Evolutionary conservation across 2,113 vertebrate species (phyloP).

Genomic region (Galemys pyrenaicus): DNA sequence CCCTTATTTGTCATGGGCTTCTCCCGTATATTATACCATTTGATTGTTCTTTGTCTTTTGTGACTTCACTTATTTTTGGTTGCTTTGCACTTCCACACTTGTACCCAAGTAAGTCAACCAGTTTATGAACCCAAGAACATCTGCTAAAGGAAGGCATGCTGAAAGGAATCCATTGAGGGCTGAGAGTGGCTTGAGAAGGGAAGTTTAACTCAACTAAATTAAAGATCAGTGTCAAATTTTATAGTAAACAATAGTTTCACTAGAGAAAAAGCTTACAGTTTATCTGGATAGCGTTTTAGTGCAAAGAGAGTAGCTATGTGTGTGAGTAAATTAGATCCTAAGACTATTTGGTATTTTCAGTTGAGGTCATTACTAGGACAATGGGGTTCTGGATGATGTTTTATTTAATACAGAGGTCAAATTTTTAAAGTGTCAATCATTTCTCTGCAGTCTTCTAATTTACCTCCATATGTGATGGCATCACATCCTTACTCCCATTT

Average conservation of each 20-base stretch:
- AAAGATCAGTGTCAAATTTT: conserved; percentile 86
- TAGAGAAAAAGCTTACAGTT: conserved; percentile 74
- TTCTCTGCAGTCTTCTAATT: conserved; percentile 26
- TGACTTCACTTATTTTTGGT: conserved; percentile 55
- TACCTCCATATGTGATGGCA: neutral
- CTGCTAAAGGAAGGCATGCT: conserved; percentile 70
- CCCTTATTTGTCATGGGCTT: neutral
- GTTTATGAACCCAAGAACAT: conserved; percentile 74
- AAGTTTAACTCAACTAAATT: conserved; percentile 86
- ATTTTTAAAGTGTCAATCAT: conserved; percentile 36
- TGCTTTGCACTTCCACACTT: conserved; percentile 12
- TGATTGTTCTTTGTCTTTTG: conserved; percentile 1
- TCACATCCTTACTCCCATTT: neutral
- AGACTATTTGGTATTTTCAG: conserved; percentile 57
- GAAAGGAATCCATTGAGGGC: conserved; percentile 66
- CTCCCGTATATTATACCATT: neutral
- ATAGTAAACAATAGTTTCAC: conserved; percentile 82
- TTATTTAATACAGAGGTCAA: conserved; percentile 25
- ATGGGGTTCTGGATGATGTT: neutral
- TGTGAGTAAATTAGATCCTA: conserved; percentile 43
- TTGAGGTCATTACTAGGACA: conserved; percentile 27
- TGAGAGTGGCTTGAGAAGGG: conserved; percentile 56
- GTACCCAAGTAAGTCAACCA: conserved; percentile 69
- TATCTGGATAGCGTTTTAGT: conserved; percentile 66
- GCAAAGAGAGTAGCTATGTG: conserved; percentile 7